Evolutionary conservation across 2,113 vertebrate genomes (phyloP).

Genomic region (Synchiropus splendidus): DNA sequence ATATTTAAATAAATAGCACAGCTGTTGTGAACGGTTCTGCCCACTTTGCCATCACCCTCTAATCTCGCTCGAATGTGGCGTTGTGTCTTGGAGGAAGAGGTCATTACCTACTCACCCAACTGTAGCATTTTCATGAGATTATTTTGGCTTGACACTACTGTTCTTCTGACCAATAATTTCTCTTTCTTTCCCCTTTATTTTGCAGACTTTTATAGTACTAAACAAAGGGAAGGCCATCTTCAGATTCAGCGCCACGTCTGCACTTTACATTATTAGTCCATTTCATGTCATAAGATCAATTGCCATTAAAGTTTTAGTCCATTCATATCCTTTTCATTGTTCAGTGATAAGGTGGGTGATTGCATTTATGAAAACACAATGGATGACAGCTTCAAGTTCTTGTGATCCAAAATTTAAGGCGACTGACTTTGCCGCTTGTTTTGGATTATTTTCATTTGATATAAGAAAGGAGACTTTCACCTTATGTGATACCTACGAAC

Average conservation of each 20-base stretch:
- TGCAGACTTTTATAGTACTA: constrained; percentile 95
- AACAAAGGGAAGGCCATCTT: constrained; percentile 98
- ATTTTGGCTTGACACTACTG: constrained; percentile 1
- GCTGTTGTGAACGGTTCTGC: constrained; percentile 55
- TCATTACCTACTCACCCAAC: not conserved
- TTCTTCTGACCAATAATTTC: constrained; percentile 1
- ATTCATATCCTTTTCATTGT: constrained; percentile 94
- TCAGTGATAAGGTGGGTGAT: too few relatives aligned
- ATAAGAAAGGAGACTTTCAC: too few relatives aligned
- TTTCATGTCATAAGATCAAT: constrained; percentile 88
- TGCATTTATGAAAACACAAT: too few relatives aligned
- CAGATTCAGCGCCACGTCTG: constrained; percentile 95
- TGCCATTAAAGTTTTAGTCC: constrained; percentile 89
- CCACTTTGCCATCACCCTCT: constrained; percentile 39
- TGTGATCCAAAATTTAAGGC: too few relatives aligned
- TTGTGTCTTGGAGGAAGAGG: constrained; percentile 23
- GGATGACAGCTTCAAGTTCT: too few relatives aligned
- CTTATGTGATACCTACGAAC: too few relatives aligned
- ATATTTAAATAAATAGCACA: constrained; percentile 62
- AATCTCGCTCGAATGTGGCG: constrained; percentile 21
- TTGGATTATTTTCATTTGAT: too few relatives aligned
- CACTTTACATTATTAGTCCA: constrained; percentile 88
- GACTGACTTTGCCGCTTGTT: too few relatives aligned
- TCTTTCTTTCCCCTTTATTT: constrained; percentile 49
- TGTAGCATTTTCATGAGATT: too few relatives aligned